Percentiles rank a stretch among this genome's conserved stretches.
phyloP scores from a whole-genome alignment of 2,888 invertebrate genomes.

The Trypoxylon attenuatum region DNA sequence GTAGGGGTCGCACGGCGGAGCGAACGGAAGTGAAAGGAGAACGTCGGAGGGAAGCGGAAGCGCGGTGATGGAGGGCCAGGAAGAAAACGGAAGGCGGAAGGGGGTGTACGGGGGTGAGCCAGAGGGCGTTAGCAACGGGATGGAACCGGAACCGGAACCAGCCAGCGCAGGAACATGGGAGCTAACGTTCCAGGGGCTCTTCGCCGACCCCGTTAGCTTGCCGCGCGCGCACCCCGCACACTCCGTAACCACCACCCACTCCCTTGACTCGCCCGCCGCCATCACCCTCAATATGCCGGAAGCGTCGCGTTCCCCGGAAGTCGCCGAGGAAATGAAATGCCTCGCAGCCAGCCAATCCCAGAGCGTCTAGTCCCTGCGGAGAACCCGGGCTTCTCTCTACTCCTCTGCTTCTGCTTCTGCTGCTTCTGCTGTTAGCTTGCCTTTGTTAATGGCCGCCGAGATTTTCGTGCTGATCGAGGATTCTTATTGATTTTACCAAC shows the following conservation, averaged over 20 bases:
- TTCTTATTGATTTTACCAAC: no score
- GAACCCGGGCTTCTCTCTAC: no score
- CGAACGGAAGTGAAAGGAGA: constrained; percentile 66
- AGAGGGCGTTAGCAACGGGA: constrained; percentile 49
- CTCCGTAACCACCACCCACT: no score
- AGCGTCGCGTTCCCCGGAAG: constrained; percentile 74
- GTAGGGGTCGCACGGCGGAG: constrained; percentile 50
- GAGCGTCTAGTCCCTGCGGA: no score
- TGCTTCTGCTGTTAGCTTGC: no score
- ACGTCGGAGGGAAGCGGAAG: constrained; percentile 63
- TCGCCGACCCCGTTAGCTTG: constrained; percentile 42
- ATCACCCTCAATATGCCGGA: constrained; percentile 67
- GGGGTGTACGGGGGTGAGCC: constrained; percentile 17
- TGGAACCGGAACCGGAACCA: constrained; percentile 62
- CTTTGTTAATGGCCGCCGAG: no score
- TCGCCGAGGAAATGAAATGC: constrained; percentile 74
- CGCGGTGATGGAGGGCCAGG: constrained; percentile 29
- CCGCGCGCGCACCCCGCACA: no score
- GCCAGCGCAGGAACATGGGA: constrained; percentile 64
- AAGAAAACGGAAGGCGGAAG: constrained; percentile 11
- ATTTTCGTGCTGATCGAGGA: constrained; percentile 26
- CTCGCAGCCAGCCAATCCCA: constrained; percentile 58
- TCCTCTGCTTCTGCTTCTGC: no score
- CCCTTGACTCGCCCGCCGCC: constrained; percentile 54
- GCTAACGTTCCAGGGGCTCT: constrained; percentile 59